Conservation (phyloP, 1,140 invertebrate species). For the Drosophila murphyi region DNA sequence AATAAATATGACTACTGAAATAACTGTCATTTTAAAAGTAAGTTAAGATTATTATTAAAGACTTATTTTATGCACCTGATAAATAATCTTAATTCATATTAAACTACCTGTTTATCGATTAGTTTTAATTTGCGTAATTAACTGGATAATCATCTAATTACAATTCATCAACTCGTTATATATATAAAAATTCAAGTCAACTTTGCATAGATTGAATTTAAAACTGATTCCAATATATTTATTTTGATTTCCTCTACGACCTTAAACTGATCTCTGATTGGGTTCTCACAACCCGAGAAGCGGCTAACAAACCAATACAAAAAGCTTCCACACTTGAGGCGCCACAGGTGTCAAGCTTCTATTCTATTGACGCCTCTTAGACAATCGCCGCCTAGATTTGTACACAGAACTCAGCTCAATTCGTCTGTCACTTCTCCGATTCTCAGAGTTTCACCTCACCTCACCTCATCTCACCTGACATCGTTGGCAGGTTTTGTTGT, state of each 20-base stretch:
- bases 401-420: constrained; percentile 38
- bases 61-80: no score
- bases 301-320: background rate
- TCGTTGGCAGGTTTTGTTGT: constrained; percentile 63
- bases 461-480: background rate
- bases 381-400: constrained; percentile 48
- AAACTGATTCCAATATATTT: background rate
- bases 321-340: constrained; percentile 42
- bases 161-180: no score
- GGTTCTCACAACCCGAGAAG: background rate
- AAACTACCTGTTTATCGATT: no score
- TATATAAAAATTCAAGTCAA: no score
- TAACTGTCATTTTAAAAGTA: no score
- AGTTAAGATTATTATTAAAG: no score
- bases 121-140: no score
- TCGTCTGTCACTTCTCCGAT: constrained; percentile 48
- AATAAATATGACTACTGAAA: no score
- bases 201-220: background rate
- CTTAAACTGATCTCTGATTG: background rate
- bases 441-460: background rate
- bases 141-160: no score
- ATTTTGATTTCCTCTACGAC: background rate
- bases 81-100: no score
- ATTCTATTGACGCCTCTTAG: constrained; percentile 62
- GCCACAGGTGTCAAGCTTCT: constrained; percentile 68